These are phyloP conservation scores for Rhinichthys klamathensis DNA, from an alignment of 2,113 vertebrate genomes.

Conservation along the genomic window DNA sequence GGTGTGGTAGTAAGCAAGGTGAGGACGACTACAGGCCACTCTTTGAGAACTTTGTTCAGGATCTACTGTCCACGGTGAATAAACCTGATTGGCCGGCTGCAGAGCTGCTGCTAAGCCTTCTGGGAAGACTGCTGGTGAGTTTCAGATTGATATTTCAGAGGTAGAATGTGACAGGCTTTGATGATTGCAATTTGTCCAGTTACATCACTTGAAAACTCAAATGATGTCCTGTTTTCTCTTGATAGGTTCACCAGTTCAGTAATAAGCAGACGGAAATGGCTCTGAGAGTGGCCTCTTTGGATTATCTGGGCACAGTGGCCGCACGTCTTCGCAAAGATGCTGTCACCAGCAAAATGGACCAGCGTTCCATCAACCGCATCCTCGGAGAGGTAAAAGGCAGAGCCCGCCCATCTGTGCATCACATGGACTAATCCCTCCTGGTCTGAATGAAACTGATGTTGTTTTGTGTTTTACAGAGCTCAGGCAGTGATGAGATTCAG, in stretches of 20 bases:
- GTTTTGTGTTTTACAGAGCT: conserved; percentile 57
- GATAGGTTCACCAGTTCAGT: conserved; percentile 98
- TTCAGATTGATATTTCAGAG: not conserved
- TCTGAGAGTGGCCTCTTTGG: conserved; percentile 94
- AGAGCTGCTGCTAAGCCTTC: conserved; percentile 93
- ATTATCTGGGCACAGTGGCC: conserved; percentile 97
- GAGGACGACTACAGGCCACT: conserved; percentile 98
- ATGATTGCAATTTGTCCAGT: no score
- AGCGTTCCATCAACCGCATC: conserved; percentile 93
- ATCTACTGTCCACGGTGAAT: conserved; percentile 98
- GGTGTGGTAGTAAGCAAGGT: conserved; percentile 98
- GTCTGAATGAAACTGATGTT: not conserved
- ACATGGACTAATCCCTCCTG: not conserved
- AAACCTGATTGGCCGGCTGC: conserved; percentile 99
- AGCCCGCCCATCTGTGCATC: no score
- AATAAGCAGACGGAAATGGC: conserved; percentile 99
- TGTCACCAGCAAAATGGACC: conserved; percentile 98
- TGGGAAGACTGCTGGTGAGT: conserved; percentile 93
- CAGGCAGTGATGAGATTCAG: conserved; percentile 89
- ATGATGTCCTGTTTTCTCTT: not conserved
- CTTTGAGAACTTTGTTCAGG: conserved; percentile 99
- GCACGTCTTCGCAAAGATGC: conserved; percentile 94
- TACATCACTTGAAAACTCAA: not conserved
- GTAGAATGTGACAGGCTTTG: not conserved
- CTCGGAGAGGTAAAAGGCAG: conserved; percentile 82